Evolutionary conservation across 2,113 vertebrate species (phyloP).

Genomic region (Sus scrofa): T2T-Sscrofa CM000830.6:40168001-40168500

Average conservation of each 20-base stretch:
- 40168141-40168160: background rate
- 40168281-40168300: background rate
- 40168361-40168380: background rate
- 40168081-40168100: slow-evolving; percentile 49
- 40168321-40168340: background rate
- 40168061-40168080: slow-evolving; percentile 32
- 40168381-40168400: background rate
- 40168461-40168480: background rate
- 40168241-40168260: background rate
- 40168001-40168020: background rate
- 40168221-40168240: background rate
- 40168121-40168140: slow-evolving; percentile 50
- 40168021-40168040: background rate
- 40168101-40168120: slow-evolving; percentile 45
- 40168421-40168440: background rate
- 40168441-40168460: background rate
- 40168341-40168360: background rate
- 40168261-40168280: background rate
- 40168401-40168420: background rate
- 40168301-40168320: too few species aligned
- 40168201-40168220: background rate
- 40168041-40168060: background rate
- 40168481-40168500: background rate
- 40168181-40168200: background rate
- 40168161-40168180: background rate